A percentile compares a stretch with the other conserved stretches of the same genome.
Conservation (phyloP, 2,113 vertebrate species). For the Antennarius striatus region DNA sequence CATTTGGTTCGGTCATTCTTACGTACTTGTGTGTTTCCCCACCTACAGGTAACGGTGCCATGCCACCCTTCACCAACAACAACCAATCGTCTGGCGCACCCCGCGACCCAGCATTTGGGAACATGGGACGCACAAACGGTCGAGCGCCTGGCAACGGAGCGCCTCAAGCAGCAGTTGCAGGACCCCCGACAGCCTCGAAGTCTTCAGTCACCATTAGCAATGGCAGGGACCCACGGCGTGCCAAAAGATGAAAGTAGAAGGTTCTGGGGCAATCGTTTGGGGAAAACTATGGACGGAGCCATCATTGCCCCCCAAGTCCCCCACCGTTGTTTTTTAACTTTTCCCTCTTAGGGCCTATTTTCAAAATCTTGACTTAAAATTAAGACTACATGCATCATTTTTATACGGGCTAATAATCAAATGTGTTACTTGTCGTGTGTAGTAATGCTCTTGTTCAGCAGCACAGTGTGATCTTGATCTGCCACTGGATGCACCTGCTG, state of each 20-base stretch:
- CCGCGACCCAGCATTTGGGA: constrained; percentile 79
- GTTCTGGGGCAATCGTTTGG: background rate
- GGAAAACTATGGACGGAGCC: constrained; percentile 2
- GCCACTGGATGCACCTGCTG: constrained; percentile 25
- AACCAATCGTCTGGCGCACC: constrained; percentile 66
- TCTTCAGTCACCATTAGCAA: constrained; percentile 87
- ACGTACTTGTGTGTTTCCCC: background rate
- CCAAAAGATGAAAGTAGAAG: constrained; percentile 79
- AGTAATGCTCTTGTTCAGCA: constrained; percentile 23
- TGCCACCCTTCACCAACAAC: constrained; percentile 77
- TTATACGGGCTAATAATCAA: constrained; percentile 25
- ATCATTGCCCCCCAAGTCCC: background rate
- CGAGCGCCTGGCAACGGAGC: constrained; percentile 83
- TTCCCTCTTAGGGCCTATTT: constrained; percentile 10
- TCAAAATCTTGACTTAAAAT: constrained; percentile 10
- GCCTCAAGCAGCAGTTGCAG: constrained; percentile 61
- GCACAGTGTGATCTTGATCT: constrained; percentile 32
- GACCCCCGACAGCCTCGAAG: constrained; percentile 71
- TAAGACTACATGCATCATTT: constrained; percentile 28
- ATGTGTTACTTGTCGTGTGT: constrained; percentile 22
- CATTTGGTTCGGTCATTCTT: no score
- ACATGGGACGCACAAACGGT: constrained; percentile 85
- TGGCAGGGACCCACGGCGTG: constrained; percentile 95
- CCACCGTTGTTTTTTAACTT: background rate
- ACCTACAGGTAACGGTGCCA: constrained; percentile 87